Evolutionary conservation across 2,888 invertebrate genomes (phyloP).

Genomic region (Cosmorhoe ocellata): DNA sequence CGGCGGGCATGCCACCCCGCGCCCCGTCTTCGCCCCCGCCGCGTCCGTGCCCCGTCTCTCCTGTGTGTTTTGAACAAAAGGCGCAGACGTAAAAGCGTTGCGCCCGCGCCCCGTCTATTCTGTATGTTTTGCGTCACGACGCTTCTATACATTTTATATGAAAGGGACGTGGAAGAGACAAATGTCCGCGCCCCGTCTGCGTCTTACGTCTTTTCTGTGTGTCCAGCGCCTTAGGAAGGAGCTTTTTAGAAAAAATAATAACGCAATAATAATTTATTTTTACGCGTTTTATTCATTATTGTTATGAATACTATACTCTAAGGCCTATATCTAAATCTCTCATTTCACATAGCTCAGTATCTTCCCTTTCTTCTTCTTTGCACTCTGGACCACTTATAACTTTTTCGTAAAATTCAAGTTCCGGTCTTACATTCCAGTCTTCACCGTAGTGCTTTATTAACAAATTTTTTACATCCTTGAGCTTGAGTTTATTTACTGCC

Average conservation of each 20-base stretch:
- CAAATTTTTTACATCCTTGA: slow-evolving; percentile 11
- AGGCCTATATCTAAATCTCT: slow-evolving; percentile 5
- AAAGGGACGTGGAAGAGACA: no score
- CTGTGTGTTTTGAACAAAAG: no score
- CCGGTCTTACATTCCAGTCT: slow-evolving; percentile 2
- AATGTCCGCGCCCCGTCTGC: no score
- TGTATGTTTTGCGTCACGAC: no score
- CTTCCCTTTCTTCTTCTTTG: slow-evolving; percentile 6
- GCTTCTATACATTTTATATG: no score
- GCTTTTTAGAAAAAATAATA: neutral
- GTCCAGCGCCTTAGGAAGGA: slow-evolving; percentile 1
- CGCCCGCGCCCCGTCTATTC: no score
- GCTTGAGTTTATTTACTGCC: slow-evolving; percentile 12
- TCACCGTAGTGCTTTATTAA: slow-evolving; percentile 13
- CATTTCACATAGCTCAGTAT: slow-evolving; percentile 5
- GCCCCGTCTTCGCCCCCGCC: no score
- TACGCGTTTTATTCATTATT: slow-evolving; percentile 4
- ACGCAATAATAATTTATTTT: slow-evolving; percentile 2
- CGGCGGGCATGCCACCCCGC: no score
- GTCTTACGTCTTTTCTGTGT: no score
- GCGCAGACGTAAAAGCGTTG: no score
- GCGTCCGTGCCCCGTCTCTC: no score
- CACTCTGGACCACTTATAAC: slow-evolving; percentile 2
- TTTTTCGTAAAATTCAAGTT: slow-evolving; percentile 2
- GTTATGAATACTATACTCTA: slow-evolving; percentile 4